Evolutionary conservation across 2,113 vertebrate species (phyloP).

Genomic region (Agapornis roseicollis): DNA sequence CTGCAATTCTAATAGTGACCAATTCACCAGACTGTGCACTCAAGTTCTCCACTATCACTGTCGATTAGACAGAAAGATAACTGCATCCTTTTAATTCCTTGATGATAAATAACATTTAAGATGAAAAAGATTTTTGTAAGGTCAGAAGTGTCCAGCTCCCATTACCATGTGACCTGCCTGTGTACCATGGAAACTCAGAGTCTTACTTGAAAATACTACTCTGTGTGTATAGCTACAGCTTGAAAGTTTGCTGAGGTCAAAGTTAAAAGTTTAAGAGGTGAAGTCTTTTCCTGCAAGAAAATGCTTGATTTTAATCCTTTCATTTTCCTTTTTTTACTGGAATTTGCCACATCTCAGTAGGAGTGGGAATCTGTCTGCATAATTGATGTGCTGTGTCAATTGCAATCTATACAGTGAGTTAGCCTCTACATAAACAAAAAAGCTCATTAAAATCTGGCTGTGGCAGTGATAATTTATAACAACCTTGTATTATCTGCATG

Average conservation of each 20-base stretch:
- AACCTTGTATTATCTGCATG: background rate
- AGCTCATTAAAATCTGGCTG: slow-evolving; percentile 1
- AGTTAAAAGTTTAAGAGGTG: background rate
- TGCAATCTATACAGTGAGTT: background rate
- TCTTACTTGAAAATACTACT: background rate
- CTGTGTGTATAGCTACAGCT: background rate
- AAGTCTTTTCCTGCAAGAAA: background rate
- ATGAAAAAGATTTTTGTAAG: background rate
- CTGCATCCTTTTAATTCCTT: background rate
- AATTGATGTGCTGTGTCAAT: background rate
- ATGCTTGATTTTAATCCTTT: background rate
- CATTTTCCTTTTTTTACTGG: background rate
- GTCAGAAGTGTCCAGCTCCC: background rate
- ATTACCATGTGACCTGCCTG: background rate
- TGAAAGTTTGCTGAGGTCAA: background rate
- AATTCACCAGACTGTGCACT: background rate
- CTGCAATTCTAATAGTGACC: background rate
- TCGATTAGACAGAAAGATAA: background rate
- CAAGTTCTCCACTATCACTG: background rate
- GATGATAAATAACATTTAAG: background rate
- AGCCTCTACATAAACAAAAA: background rate
- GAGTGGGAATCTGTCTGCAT: background rate
- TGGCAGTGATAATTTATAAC: background rate
- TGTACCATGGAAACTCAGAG: background rate
- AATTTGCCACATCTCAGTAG: background rate